These are phyloP conservation scores for Lasioglossum morio DNA, from an alignment of 2,888 invertebrate genomes.

Conservation along the genomic window DNA sequence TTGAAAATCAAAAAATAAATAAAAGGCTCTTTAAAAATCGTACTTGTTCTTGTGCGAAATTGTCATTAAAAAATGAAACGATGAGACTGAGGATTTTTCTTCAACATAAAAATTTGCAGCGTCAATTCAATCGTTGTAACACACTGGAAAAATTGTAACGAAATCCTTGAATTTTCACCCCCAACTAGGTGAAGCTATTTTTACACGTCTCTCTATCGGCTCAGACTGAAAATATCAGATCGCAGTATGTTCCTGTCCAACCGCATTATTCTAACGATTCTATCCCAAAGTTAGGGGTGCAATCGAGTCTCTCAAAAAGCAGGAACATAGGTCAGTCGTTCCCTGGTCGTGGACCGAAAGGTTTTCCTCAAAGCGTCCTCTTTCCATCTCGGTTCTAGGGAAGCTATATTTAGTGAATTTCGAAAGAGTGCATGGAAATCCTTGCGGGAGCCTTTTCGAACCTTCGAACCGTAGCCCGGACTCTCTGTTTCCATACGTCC, in stretches of 20 bases:
- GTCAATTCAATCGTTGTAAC: neutral
- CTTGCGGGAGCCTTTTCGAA: neutral
- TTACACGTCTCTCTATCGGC: neutral
- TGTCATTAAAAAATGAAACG: neutral
- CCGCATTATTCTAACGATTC: neutral
- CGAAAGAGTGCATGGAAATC: conserved; percentile 7
- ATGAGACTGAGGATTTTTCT: too few relatives aligned
- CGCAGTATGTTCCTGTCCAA: neutral
- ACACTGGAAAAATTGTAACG: neutral
- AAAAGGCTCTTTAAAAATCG: neutral
- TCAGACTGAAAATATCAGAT: neutral
- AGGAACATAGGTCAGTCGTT: neutral
- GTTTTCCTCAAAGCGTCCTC: neutral
- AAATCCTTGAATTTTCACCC: neutral
- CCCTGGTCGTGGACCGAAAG: neutral
- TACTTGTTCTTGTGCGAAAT: neutral
- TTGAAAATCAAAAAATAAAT: too few relatives aligned
- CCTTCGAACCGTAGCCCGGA: neutral
- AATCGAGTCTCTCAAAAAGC: neutral
- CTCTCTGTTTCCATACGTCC: neutral
- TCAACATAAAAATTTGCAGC: too few relatives aligned
- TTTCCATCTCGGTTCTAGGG: neutral
- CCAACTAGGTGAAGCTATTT: neutral
- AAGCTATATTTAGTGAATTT: conserved; percentile 1
- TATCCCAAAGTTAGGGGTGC: neutral